phyloP scores from a whole-genome alignment of 2,888 invertebrate species.

The Andrena chrysosceles region DNA sequence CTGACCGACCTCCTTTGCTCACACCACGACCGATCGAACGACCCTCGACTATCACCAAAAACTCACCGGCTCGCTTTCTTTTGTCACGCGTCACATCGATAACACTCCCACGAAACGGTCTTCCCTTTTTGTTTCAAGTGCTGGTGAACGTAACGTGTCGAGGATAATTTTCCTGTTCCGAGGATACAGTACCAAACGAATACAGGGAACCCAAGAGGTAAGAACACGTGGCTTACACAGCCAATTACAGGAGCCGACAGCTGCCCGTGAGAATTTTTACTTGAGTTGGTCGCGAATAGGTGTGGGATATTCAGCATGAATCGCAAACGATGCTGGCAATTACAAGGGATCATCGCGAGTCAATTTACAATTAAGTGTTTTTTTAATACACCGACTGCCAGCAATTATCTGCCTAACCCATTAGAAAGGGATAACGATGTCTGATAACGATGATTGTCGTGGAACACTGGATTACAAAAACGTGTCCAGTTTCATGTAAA shows the following conservation, averaged over 20 bases:
- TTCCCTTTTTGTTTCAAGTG: conserved; percentile 20
- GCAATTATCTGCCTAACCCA: too few relatives aligned
- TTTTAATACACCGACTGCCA: too few relatives aligned
- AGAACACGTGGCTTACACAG: conserved; percentile 14
- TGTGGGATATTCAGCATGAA: neutral
- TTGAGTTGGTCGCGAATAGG: neutral
- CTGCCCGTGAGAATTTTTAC: neutral
- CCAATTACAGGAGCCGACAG: neutral
- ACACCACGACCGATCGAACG: conserved; percentile 48
- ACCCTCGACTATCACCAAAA: conserved; percentile 34
- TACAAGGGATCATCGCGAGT: too few relatives aligned
- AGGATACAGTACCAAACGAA: conserved; percentile 11
- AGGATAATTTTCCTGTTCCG: conserved; percentile 35
- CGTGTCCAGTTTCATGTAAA: too few relatives aligned
- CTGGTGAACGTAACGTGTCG: conserved; percentile 30
- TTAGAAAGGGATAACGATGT: too few relatives aligned
- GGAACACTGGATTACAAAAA: too few relatives aligned
- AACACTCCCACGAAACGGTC: neutral
- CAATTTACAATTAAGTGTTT: too few relatives aligned
- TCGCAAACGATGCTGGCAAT: neutral
- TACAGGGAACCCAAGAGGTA: conserved; percentile 35
- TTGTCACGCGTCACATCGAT: neutral
- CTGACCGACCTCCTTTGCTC: conserved; percentile 15
- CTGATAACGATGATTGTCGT: too few relatives aligned
- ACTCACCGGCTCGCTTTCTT: neutral